Evolutionary conservation across 2,797 vertebrate genomes (phyloP).

Genomic region (Heliangelus exortis): DNA sequence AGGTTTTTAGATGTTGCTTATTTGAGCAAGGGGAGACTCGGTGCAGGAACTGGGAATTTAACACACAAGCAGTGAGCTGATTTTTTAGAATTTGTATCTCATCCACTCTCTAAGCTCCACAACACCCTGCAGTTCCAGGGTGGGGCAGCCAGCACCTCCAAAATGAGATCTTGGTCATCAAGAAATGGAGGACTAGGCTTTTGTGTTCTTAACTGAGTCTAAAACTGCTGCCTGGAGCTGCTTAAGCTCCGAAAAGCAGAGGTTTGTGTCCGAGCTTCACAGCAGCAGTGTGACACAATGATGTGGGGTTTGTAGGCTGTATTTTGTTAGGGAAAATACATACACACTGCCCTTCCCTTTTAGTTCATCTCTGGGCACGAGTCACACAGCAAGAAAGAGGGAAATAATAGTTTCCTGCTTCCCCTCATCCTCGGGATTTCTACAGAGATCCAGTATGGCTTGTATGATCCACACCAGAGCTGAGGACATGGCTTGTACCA

Average conservation of each 20-base stretch:
- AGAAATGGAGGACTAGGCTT: neutral
- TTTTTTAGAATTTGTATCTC: neutral
- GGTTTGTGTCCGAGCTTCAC: neutral
- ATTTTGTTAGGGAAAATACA: neutral
- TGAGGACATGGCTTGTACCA: neutral
- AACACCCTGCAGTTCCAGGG: accelerated
- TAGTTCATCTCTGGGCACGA: neutral
- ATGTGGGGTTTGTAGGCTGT: neutral
- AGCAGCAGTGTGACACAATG: accelerated
- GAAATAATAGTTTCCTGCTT: neutral
- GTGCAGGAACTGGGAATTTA: neutral
- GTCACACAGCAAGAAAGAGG: neutral
- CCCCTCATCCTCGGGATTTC: neutral
- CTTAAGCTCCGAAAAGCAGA: neutral
- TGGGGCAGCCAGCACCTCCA: neutral
- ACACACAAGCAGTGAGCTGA: neutral
- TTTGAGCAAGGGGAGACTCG: neutral
- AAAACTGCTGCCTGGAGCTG: neutral
- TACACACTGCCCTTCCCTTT: accelerated
- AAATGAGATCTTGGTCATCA: neutral
- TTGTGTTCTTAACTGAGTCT: neutral
- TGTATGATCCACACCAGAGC: neutral
- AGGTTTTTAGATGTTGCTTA: neutral
- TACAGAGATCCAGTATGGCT: neutral
- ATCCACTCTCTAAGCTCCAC: neutral